Percentiles rank a stretch among this genome's conserved stretches.
phyloP scores from a whole-genome alignment of 2,113 vertebrate species.

The Eurypyga helias region DNA sequence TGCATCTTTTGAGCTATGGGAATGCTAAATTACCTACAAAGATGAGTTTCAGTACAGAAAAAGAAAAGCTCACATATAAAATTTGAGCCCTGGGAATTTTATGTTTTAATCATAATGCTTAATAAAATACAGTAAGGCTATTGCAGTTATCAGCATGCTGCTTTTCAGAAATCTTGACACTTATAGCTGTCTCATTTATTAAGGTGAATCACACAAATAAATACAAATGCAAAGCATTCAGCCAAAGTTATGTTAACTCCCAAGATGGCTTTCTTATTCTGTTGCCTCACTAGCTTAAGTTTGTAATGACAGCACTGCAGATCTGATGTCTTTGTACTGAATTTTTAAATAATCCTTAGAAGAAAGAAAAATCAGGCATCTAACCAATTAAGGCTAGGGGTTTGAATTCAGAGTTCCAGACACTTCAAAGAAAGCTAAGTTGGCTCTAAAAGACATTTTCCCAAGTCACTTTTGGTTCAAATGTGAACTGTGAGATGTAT shows the following conservation, averaged over 20 bases:
- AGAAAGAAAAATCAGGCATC: constrained; percentile 48
- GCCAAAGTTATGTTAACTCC: constrained; percentile 58
- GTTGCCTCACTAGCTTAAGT: constrained; percentile 51
- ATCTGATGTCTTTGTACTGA: constrained; percentile 45
- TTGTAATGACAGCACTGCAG: constrained; percentile 51
- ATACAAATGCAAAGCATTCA: constrained; percentile 64
- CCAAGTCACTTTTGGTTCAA: neutral
- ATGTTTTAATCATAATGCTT: constrained; percentile 81
- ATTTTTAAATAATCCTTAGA: constrained; percentile 45
- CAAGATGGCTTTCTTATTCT: constrained; percentile 49
- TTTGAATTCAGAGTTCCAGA: constrained; percentile 1
- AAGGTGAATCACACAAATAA: constrained; percentile 70
- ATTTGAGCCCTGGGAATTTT: constrained; percentile 35
- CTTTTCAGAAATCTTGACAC: constrained; percentile 81
- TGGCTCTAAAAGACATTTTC: constrained; percentile 32
- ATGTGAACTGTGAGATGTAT: neutral
- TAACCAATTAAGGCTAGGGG: constrained; percentile 17
- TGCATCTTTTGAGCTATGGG: neutral
- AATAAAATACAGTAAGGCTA: constrained; percentile 81
- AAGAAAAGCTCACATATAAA: constrained; percentile 25
- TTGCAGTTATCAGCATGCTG: constrained; percentile 79
- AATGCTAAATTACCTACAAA: constrained; percentile 24
- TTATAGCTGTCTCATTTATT: constrained; percentile 80
- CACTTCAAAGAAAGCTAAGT: constrained; percentile 34
- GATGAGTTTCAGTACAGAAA: neutral